Conservation (phyloP, 1,140 invertebrate species). For the Antheraea pernyi region DNA sequence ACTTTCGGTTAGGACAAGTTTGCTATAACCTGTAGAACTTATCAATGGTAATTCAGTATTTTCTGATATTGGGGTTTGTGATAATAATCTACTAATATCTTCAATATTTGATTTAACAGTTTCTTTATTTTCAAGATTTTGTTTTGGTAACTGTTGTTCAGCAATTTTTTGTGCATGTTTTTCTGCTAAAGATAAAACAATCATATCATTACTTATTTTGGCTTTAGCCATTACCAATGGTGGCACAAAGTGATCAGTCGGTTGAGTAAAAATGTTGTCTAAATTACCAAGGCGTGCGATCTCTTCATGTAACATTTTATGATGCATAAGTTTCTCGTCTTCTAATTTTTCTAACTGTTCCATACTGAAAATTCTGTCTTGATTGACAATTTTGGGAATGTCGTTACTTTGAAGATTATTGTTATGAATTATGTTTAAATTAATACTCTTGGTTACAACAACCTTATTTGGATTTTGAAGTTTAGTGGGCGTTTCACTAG, state of each 20-base stretch:
- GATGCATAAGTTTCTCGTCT: constrained; percentile 61
- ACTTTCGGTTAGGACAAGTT: constrained; percentile 31
- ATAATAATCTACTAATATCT: constrained; percentile 14
- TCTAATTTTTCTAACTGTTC: constrained; percentile 53
- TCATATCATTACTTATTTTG: constrained; percentile 76
- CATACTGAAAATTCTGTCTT: constrained; percentile 42
- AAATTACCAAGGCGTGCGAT: constrained; percentile 59
- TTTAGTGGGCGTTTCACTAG: constrained; percentile 30
- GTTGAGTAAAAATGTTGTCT: constrained; percentile 73
- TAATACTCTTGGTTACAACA: constrained; percentile 42
- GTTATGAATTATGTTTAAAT: constrained; percentile 39
- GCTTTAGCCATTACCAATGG: constrained; percentile 77
- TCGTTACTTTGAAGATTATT: constrained; percentile 62
- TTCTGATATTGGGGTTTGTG: constrained; percentile 24
- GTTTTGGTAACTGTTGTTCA: constrained; percentile 43
- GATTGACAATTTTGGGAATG: constrained; percentile 44
- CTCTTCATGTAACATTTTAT: constrained; percentile 66
- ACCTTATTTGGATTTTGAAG: constrained; percentile 24
- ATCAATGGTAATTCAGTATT: constrained; percentile 17
- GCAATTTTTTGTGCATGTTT: constrained; percentile 70
- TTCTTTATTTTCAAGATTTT: constrained; percentile 29
- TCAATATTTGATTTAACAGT: constrained; percentile 23
- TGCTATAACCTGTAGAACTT: constrained; percentile 16
- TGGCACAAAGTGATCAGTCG: constrained; percentile 76
- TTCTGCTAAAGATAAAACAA: constrained; percentile 69